phyloP scores from a whole-genome alignment of 2,113 vertebrate species.

The Myrmecophaga tridactyla region DNA sequence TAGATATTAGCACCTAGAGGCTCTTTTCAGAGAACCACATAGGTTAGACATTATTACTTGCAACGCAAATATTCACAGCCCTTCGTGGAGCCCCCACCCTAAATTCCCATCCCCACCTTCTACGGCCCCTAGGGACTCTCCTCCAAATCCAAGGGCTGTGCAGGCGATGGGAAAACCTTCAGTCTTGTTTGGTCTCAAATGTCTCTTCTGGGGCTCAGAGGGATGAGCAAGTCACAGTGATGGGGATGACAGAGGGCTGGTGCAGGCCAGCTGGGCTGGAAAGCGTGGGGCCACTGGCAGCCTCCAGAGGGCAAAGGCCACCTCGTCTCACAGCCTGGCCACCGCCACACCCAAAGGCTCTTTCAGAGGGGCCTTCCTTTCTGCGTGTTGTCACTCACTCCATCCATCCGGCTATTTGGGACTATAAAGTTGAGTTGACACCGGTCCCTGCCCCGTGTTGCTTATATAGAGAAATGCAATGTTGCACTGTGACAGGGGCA shows the following conservation, averaged over 20 bases:
- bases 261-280: accelerated
- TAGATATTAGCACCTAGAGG: neutral
- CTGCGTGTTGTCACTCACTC: neutral
- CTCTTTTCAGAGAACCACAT: neutral
- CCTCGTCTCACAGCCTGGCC: neutral
- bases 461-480: accelerated
- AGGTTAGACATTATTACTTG: neutral
- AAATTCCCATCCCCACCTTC: neutral
- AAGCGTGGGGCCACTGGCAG: neutral
- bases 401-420: accelerated
- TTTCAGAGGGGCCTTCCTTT: neutral
- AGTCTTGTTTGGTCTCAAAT: neutral
- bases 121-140: neutral
- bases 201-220: neutral
- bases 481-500: neutral
- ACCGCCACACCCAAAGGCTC: neutral
- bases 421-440: neutral
- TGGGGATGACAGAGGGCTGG: accelerated
- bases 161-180: accelerated
- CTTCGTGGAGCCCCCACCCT: accelerated
- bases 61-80: neutral
- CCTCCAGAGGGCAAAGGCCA: neutral
- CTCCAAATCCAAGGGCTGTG: too few relatives aligned
- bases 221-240: neutral
- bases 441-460: neutral